Evolutionary conservation across 2,797 vertebrate genomes (phyloP), one percentile per base, ranked within the genome.

Genomic region (Atherinosoma microstoma): DNA sequence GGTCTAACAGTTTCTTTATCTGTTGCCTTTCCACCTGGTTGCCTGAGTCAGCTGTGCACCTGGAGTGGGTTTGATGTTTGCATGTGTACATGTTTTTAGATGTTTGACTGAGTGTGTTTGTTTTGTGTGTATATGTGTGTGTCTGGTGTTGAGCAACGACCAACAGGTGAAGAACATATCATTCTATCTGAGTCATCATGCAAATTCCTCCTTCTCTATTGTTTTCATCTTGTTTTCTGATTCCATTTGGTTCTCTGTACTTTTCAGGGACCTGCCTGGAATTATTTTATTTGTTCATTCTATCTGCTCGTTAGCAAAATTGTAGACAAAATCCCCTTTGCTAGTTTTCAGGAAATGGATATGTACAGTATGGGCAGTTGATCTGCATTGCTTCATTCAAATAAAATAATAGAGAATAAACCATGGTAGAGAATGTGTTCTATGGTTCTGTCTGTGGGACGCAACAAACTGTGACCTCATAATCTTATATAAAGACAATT

Each of bases 171-270:
- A 54, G 40, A 82, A 51, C 32, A 4, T 56, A 64, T 61, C 64
- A 65, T 78, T 75, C 64, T 67, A 61, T 67, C 45, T 78, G 72
- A 82, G 47, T 87, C 83, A 85, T 72, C 76, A 72, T 64, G 82
- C 75, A 40, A 73, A 64, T 78, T 70, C 42, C 30, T 12, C 35
- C 63, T 47, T 67, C n/a, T 66, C 57, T 59, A 0, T 58, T 38
- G 27, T 84, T 54, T 73, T 69, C 47, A 54, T 63, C 16, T 67
- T 30, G 6, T 63, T 71, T 73, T 70, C 22, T 32, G 20, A 20
- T 45, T 27, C 30, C 36, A 2, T 58, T 67, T 1, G 29, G 73
- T 65, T 68, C 16, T 70, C 42, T 42, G 20, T 51, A 24, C 40
- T 63, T 32, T 62, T 42, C 34, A 77, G n/a, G 7, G 58, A n/a